Base-by-base conservation (phyloP, 1,140 invertebrate species). In the Lepidurus couesii region DNA sequence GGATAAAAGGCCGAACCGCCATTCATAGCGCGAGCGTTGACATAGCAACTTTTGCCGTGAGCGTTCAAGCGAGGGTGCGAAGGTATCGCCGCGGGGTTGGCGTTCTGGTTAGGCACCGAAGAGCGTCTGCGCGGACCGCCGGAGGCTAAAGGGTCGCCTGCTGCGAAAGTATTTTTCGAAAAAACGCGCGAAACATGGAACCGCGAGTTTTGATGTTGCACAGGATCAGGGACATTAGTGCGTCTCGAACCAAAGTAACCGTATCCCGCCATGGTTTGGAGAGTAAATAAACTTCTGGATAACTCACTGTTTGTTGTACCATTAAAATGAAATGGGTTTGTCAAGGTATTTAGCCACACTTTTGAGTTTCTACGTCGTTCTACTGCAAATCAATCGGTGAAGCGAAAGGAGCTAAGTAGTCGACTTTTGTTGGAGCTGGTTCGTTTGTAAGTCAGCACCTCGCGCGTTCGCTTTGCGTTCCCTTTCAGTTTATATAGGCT, bases 171-270 rank as follows among this genome's bases (percentile, higher is more conserved):
- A 21, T 21, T 65, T 13, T 21, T 21, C 21, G 53, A 16, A 65
- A 21, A 65, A 21, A 65, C 53, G 53, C 53, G 53, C 53, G 53
- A 65, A 65, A 65, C 53, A n/a, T 65, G 53, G n/a, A 65, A 65
- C 13, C 53, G 53, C 53, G 53, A 65, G 21, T 7, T 16, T 21
- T 65, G 53, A 21, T 65, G 53, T 13, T 13, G 7, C 53, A 21
- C 53, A 13, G 53, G 53, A 21, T 65, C 53, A 10, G 53, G 53
- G 6, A n/a, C 53, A 7, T 65, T 65, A 7, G 16, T 5, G 6
- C 8, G 53, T 65, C 21, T 65, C 53, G 53, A 65, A 65, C 16
- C 16, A 7, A 10, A 65, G 21, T n/a, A 65, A 7, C 53, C 53
- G 53, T 65, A 65, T 13, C 53, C 53, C 21, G 53, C 53, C 53